A percentile compares a stretch with the other conserved stretches of the same genome.
Conservation (phyloP, 2,888 invertebrate species). For the Ennomos fuscantarius region DNA sequence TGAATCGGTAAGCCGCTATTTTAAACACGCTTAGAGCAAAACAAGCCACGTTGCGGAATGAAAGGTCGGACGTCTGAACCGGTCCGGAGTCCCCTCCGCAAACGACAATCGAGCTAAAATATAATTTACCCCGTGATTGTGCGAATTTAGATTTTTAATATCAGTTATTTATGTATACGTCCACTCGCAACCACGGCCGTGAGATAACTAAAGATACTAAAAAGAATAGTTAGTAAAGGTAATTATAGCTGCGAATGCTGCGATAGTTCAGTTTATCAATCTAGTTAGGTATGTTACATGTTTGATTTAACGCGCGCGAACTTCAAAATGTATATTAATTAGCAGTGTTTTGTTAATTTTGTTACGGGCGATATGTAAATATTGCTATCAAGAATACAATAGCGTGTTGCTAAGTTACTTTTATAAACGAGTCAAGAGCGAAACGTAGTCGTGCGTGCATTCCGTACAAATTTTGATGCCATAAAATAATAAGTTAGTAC, state of each 20-base stretch:
- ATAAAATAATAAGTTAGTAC: too few relatives aligned
- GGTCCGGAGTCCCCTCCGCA: slow-evolving; percentile 47
- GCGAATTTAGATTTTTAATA: slow-evolving; percentile 38
- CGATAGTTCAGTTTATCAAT: slow-evolving; percentile 40
- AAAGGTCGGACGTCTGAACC: slow-evolving; percentile 48
- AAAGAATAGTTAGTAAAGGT: slow-evolving; percentile 25
- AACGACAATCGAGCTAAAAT: slow-evolving; percentile 22
- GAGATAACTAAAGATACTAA: slow-evolving; percentile 36
- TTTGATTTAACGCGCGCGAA: too few relatives aligned
- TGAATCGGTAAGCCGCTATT: slow-evolving; percentile 36
- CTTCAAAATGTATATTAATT: too few relatives aligned
- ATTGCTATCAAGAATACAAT: too few relatives aligned
- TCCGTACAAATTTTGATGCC: too few relatives aligned
- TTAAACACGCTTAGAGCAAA: slow-evolving; percentile 40
- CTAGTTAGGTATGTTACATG: slow-evolving; percentile 3
- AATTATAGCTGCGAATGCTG: too few relatives aligned
- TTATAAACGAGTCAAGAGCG: too few relatives aligned
- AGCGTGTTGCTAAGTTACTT: too few relatives aligned
- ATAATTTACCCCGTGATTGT: slow-evolving; percentile 4
- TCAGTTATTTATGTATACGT: slow-evolving; percentile 30
- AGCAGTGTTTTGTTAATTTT: too few relatives aligned
- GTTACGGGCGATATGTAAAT: too few relatives aligned
- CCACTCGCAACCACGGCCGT: slow-evolving; percentile 36
- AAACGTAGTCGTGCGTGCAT: too few relatives aligned
- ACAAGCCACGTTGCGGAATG: slow-evolving; percentile 46